These are phyloP conservation scores for Clanis bilineata DNA, from an alignment of 2,888 invertebrate species.

Conservation along the genomic window DNA sequence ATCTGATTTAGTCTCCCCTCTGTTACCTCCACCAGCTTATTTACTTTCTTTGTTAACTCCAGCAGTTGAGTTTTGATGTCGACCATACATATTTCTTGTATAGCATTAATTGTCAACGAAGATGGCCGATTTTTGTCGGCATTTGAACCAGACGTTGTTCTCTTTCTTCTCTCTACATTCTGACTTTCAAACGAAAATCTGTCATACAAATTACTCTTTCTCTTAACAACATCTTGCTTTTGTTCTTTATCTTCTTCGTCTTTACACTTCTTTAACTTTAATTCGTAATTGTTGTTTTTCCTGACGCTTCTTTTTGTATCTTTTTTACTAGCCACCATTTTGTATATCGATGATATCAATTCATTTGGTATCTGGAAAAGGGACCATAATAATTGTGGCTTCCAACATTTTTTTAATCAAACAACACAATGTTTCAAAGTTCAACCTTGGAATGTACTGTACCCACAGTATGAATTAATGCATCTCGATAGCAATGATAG, in stretches of 20 bases:
- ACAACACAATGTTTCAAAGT: no score
- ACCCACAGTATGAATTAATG: no score
- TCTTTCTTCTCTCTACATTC: slow-evolving; percentile 65
- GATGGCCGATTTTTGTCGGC: slow-evolving; percentile 55
- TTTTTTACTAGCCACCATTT: slow-evolving; percentile 87
- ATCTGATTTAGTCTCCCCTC: slow-evolving; percentile 53
- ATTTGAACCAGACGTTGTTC: slow-evolving; percentile 54
- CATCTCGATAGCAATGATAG: no score
- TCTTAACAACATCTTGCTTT: slow-evolving; percentile 60
- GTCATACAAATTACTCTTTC: slow-evolving; percentile 71
- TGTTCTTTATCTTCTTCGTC: slow-evolving; percentile 55
- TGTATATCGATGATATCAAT: slow-evolving; percentile 87
- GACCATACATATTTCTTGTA: slow-evolving; percentile 77
- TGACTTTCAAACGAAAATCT: slow-evolving; percentile 70
- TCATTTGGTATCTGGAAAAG: slow-evolving; percentile 85
- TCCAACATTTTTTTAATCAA: neutral
- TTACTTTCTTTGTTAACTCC: slow-evolving; percentile 67
- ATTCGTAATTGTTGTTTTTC: slow-evolving; percentile 74
- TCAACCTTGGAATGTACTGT: no score
- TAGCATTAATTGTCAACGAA: slow-evolving; percentile 66
- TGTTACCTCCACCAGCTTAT: slow-evolving; percentile 61
- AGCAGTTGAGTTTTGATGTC: slow-evolving; percentile 70
- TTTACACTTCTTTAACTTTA: slow-evolving; percentile 54
- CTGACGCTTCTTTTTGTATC: slow-evolving; percentile 81
- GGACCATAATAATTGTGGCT: neutral